Evolutionary conservation across 2,888 invertebrate species (phyloP), one percentile per base, ranked within the genome.

Genomic region (Hyalella azteca): DNA sequence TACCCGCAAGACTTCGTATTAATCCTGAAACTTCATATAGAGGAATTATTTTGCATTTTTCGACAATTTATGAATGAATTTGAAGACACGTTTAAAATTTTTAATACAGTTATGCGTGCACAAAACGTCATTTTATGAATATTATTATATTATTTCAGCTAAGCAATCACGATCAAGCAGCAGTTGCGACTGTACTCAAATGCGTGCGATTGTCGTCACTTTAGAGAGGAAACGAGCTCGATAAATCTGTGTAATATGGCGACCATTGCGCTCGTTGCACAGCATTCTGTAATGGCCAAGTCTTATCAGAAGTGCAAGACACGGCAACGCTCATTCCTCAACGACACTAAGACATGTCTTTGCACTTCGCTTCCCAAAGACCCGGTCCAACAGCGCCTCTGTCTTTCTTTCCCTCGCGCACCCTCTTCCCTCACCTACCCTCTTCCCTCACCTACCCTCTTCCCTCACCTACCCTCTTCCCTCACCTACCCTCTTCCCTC

Each of bases 261-360:
- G 36, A 22, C 66, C 66, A 66, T 66, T 66, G 66, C 66, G 29
- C 7, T 32, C 66, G 66, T 66, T 66, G 66, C 66, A 66, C 66
- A 66, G 66, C 66, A 66, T 66, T 66, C 66, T 36, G 66, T 66
- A 66, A 66, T 66, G 66, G 66, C 66, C 29, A 66, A 66, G 66
- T 66, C 66, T 36, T 66, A 66, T 66, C 66, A 36, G 66, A 66
- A 66, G 66, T 66, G 66, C 66, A 66, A 66, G 66, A 66, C 66
- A 66, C 66, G 66, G 36, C 36, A 36, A 36, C 32, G 66, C 66
- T 66, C 66, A 66, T 66, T 66, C 66, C 66, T 66, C 66, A 66
- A 66, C 66, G 66, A 66, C 66, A 66, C 66, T 29, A 36, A 66
- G 66, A 66, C 66, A 66, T 66, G 66, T 66, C 66, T 66, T 66